Conservation (phyloP, 2,797 vertebrate species). For the Chelonia mydas region DNA sequence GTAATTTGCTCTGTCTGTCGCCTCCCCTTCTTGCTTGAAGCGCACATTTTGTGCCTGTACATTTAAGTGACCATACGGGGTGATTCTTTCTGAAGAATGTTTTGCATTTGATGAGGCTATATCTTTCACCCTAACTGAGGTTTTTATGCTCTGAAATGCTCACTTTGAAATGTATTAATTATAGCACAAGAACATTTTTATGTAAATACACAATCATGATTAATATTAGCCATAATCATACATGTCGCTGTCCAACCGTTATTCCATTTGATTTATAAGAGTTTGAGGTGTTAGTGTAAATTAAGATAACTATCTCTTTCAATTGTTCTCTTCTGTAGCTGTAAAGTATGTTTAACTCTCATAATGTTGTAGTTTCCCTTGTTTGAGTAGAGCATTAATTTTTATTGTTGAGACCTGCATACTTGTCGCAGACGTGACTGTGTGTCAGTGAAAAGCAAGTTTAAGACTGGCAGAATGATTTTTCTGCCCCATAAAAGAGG, state of each 20-base stretch:
- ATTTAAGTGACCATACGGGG: neutral
- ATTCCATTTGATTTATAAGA: neutral
- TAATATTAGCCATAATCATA: neutral
- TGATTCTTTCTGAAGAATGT: neutral
- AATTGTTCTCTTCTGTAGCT: neutral
- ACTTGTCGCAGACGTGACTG: neutral
- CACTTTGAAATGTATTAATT: neutral
- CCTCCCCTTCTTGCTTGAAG: neutral
- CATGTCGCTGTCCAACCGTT: neutral
- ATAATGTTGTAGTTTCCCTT: neutral
- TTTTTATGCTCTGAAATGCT: fast-evolving
- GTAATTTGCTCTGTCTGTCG: neutral
- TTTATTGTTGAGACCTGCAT: neutral
- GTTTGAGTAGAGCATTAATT: neutral
- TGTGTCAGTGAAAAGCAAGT: neutral
- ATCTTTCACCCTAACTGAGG: neutral
- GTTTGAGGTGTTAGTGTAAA: neutral
- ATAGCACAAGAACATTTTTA: neutral
- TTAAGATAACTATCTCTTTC: fast-evolving
- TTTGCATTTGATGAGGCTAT: neutral
- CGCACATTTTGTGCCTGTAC: neutral
- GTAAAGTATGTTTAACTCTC: neutral
- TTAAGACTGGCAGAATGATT: neutral
- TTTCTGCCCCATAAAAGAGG: neutral
- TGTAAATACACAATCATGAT: neutral